Percentiles rank a stretch among this genome's conserved stretches.
phyloP scores from a whole-genome alignment of 2,888 invertebrate species.

The Drosophila peninsularis region DNA sequence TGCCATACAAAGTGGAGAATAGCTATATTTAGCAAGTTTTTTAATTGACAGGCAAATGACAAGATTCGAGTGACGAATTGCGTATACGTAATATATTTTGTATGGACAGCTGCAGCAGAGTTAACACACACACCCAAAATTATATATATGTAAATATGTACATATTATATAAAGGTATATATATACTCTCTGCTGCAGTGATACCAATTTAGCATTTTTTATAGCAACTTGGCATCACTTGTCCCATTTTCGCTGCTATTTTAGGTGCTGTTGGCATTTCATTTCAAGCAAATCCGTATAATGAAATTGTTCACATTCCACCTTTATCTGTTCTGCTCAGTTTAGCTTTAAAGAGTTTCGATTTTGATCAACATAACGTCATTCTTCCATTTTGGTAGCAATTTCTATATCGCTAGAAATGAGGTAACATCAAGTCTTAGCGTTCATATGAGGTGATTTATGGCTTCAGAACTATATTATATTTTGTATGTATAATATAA shows the following conservation, averaged over 20 bases:
- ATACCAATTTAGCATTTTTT: slow-evolving; percentile 6
- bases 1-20: not conserved
- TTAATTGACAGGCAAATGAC: slow-evolving; percentile 36
- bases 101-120: slow-evolving; percentile 27
- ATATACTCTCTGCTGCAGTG: slow-evolving; percentile 15
- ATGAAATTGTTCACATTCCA: not conserved
- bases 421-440: not conserved
- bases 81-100: slow-evolving; percentile 22
- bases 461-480: not conserved
- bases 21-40: slow-evolving; percentile 32
- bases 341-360: no score
- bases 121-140: not conserved
- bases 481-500: not conserved
- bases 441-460: not conserved
- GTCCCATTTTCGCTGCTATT: slow-evolving; percentile 1
- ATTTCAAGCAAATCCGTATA: not conserved
- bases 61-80: slow-evolving; percentile 38
- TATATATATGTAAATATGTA: not conserved
- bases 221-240: not conserved
- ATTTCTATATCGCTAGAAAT: not conserved
- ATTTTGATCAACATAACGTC: no score
- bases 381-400: not conserved
- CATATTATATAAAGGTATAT: not conserved
- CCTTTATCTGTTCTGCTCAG: not conserved
- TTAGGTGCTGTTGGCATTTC: no score